phyloP scores from a whole-genome alignment of 2,888 invertebrate species.

The Microctonus aethiopoides region DNA sequence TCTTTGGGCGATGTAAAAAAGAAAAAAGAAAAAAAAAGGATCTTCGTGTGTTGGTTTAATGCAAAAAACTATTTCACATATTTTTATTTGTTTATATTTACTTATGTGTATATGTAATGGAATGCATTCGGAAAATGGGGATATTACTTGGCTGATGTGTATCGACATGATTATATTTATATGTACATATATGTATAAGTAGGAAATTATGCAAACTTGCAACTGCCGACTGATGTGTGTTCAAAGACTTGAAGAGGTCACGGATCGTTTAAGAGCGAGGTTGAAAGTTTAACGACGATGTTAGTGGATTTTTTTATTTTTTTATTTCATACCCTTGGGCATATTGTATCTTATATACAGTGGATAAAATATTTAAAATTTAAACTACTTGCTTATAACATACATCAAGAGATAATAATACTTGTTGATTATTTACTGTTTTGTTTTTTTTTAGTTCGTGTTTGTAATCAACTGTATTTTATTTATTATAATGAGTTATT shows the following conservation, averaged over 20 bases:
- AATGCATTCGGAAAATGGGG: too few species aligned
- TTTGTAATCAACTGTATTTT: background rate
- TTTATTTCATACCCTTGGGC: too few species aligned
- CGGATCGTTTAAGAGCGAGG: conserved; percentile 14
- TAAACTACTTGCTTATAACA: background rate
- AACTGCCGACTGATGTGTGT: background rate
- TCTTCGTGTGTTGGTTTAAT: too few species aligned
- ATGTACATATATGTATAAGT: too few species aligned
- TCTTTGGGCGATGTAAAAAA: too few species aligned
- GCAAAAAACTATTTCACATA: too few species aligned
- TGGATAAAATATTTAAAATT: background rate
- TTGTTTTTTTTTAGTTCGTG: background rate
- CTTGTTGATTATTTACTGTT: background rate
- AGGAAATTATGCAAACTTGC: conserved; percentile 19
- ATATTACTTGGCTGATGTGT: background rate
- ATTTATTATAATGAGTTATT: background rate
- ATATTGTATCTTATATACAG: too few species aligned
- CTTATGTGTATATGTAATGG: background rate
- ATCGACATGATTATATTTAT: background rate
- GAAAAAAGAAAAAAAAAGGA: too few species aligned
- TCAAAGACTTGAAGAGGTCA: background rate
- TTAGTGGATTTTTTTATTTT: background rate
- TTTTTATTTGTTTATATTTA: background rate
- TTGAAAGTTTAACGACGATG: conserved; percentile 3
- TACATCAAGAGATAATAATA: background rate